Base-by-base conservation (phyloP, 2,797 vertebrate species). In the Gastrophryne carolinensis region DNA sequence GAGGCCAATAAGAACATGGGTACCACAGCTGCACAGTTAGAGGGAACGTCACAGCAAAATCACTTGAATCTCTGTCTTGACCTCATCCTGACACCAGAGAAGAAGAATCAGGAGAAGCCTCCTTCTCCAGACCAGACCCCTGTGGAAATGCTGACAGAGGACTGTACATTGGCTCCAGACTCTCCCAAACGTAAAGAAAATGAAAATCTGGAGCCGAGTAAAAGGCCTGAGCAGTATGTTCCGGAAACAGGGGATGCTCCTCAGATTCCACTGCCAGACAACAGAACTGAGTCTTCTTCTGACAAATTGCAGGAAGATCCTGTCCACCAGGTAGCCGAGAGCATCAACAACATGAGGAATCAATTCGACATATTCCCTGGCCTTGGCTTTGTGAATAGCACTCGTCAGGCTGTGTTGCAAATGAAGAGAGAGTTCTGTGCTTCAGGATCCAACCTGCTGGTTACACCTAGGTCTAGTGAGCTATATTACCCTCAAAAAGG, bases 311-410 rank as follows among this genome's bases (percentile, higher is more conserved):
- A 64, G 2, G 65, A 60, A 12, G 8, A 29, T n/a, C 79, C 92
- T 57, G 87, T 86, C 82, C 91, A 87, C 73, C 92, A 94, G 80
- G 90, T 92, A 72, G 90, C 91, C 3, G 44, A 50, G 23, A 80
- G 82, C 17, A 61, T 87, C 6, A 63, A 75, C 32, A 72, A 60
- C 3, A 82, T 80, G 8, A 49, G 88, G 56, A 58, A 60, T 73
- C 68, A 81, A 23, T 37, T 39, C 78, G 75, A 8, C 6, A 67
- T 80, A 61, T 89, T 89, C n/a, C 82, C 84, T 5, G 81, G 79
- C 41, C 82, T 83, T 44, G 80, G 80, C 47, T 76, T 86, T 21
- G 65, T 86, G 1, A 79, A 75, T 9, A 85, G 86, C 24, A 69
- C 79, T 35, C 84, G 80, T 7, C 80, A 81, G 39, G 32, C 73